Percentiles rank a stretch among this genome's conserved stretches.
Conservation (phyloP, 2,888 invertebrate genomes). For the Andricus quercusramuli region DNA sequence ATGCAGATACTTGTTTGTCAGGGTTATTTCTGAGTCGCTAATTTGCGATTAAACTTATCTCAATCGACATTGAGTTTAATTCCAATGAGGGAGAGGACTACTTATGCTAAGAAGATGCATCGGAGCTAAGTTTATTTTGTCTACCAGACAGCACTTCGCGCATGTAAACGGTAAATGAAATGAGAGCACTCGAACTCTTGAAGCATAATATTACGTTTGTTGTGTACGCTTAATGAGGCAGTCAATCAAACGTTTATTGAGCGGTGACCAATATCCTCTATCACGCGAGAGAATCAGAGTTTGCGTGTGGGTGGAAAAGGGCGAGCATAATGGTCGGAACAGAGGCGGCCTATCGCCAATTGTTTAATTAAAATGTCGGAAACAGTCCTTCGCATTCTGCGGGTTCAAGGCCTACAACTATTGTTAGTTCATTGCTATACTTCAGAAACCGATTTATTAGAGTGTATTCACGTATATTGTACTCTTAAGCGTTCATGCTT, state of each 20-base stretch:
- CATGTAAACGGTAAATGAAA: conserved; percentile 30
- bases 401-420: not conserved
- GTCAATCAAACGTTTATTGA: conserved; percentile 68
- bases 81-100: not conserved
- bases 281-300: conserved; percentile 18
- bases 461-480: no score
- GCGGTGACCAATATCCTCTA: conserved; percentile 52
- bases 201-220: conserved; percentile 60
- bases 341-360: conserved; percentile 43
- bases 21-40: not conserved
- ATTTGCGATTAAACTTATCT: not conserved
- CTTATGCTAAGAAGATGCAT: conserved; percentile 21
- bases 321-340: not conserved
- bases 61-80: not conserved
- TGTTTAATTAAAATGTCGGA: conserved; percentile 51
- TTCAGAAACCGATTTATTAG: not conserved
- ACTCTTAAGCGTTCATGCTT: no score
- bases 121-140: conserved; percentile 40
- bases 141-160: not conserved
- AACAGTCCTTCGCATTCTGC: not conserved
- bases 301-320: not conserved
- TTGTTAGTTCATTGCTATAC: not conserved
- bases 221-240: conserved; percentile 67
- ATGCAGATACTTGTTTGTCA: not conserved
- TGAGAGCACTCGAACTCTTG: conserved; percentile 33